Evolutionary conservation across 2,113 vertebrate genomes (phyloP), one percentile per base, ranked within the genome.

Genomic region (Casuarius casuarius): DNA sequence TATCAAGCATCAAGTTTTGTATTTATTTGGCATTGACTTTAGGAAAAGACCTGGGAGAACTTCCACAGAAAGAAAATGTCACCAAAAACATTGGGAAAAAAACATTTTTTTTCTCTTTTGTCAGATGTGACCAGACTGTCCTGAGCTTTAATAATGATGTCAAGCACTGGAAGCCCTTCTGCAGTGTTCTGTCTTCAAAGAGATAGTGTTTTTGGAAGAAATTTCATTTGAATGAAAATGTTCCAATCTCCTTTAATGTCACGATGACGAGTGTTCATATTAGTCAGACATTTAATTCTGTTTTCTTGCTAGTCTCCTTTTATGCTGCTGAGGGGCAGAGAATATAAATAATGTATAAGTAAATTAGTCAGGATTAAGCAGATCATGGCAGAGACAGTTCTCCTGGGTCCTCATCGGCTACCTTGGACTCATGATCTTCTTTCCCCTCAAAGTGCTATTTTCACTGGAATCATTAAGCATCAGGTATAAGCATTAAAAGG

Each of bases 401-500:
- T 84, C 33, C 21, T 48, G 26, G 12, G 6, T 9, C 25, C 25
- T 92, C n/a, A 35, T 77, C 28, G 81, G 15, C 31, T 72, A 14
- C 31, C 33, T 75, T 65, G 48, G 90, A 78, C 42, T 88, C 28
- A 22, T 21, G 7, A 68, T 12, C 31, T 84, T 67, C 46, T 77
- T 88, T 81, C 12, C 5, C 5, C n/a, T 87, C 26, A 72, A 56
- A 52, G 18, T 2, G 1, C 5, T 72, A 25, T 68, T 90, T 84
- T 93, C 62, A n/a, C 84, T 81, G 85, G 54, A 94, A 94, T 90
- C 52, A 33, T 63, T 89, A 84, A 42, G 28, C 42, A 62, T 31
- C 74, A 16, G 25, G 29, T 33, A 87, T 81, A 29, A 25, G 2
- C 28, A 59, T 70, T 81, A 75, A 90, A 3, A 56, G 4, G 18